Percentiles rank a stretch among this genome's conserved stretches.
Evolutionary conservation across 1,140 invertebrate species (phyloP).

Genomic region (Acyrthosiphon pisum): DNA sequence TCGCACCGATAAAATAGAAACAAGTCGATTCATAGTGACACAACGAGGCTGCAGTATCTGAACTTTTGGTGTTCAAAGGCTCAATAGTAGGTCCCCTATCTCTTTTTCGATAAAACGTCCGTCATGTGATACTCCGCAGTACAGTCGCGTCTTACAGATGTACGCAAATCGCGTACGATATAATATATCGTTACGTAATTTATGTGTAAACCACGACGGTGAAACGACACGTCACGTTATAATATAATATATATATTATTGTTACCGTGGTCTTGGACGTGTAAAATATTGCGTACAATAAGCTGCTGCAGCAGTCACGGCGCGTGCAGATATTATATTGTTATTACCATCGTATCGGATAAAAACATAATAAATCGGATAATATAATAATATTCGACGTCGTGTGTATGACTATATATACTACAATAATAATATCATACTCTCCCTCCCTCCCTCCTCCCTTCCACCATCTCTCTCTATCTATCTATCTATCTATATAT

Average conservation of each 20-base stretch:
- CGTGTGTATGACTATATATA: background rate
- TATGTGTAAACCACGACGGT: background rate
- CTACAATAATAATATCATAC: background rate
- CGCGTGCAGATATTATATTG: background rate
- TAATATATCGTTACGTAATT: background rate
- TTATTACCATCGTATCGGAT: slow-evolving; percentile 2
- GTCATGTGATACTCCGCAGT: background rate
- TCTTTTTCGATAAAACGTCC: background rate
- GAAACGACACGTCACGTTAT: background rate
- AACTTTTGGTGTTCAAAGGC: background rate
- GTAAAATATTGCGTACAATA: slow-evolving; percentile 5
- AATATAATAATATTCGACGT: background rate
- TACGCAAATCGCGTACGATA: background rate
- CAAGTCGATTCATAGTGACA: background rate
- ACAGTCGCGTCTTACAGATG: background rate
- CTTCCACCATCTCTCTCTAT: too few relatives aligned
- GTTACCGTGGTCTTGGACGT: background rate
- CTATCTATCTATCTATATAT: too few relatives aligned
- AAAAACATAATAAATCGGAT: background rate
- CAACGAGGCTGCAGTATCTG: background rate
- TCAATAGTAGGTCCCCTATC: background rate
- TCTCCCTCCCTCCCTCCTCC: background rate
- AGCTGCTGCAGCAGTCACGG: background rate
- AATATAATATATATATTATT: background rate
- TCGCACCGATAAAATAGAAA: background rate